Evolutionary conservation across 2,888 invertebrate genomes (phyloP), one percentile per base, ranked within the genome.

Genomic region (Bruchidius siliquastri): DNA sequence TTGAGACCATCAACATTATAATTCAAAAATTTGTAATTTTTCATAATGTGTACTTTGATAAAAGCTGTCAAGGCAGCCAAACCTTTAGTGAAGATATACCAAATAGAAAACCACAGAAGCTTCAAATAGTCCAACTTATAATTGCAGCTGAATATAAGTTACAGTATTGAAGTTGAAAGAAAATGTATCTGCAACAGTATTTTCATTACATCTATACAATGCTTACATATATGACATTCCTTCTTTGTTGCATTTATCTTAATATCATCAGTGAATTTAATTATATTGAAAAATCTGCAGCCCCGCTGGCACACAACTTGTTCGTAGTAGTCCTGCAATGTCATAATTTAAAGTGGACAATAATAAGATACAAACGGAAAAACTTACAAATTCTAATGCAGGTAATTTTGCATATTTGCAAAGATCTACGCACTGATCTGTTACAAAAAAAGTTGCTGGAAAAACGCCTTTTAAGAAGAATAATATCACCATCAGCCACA

Each of bases 221-320:
- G 82, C 83, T 80, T 82, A 85, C 85, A 83, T 67, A 80, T 77
- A 74, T 82, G 77, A 73, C 85, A 85, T 74, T 83, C 83, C 74
- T 80, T 80, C 74, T 79, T 81, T 30, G 83, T 83, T 67, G 78
- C 78, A 72, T 83, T 84, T 10, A 83, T 73, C 77, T 81, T 81
- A 22, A 80, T 75, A 70, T 83, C 82, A 72, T 82, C 82, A 74
- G 81, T 82, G 71, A 82, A 79, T 74, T 82, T 81, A 30, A 84
- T 82, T 70, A 83, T 81, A 74, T 83, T 83, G 74, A 83, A 84
- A 74, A 84, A 82, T 72, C 82, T 75, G 75, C 85, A 85, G 1
- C 85, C 85, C 76, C 82, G 78, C 72, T 84, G 83, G 74, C 85
- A 85, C 73, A 83, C 81, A 20, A 77, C 76, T 77, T 81, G 81